Evolutionary conservation across 2,888 invertebrate species (phyloP), one percentile per base, ranked within the genome.

Genomic region (Polyommatus icarus): DNA sequence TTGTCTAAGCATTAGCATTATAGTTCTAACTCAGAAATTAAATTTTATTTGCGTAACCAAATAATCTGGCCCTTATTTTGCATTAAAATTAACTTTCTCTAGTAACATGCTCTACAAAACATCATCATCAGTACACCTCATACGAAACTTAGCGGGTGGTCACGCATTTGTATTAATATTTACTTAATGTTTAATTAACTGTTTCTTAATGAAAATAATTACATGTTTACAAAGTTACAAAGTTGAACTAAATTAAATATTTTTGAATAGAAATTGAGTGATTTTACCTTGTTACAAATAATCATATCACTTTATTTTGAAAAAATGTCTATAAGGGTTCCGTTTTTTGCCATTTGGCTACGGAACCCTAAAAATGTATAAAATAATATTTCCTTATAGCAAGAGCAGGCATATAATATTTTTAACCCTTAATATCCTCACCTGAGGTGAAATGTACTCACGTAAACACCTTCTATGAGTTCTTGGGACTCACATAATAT

Each of bases 191-290:
- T 24, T 46, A 40, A 72, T 46, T 72, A 72, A 24, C 46, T 72
- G 24, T 72, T 72, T 72, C 15, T 67, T 67, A 67, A 67, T 67
- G 67, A 29, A 29, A 67, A 67, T 67, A 67, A 67, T 29, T 29
- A 29, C 67, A 67, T 67, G 15, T 67, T 67, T 67, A 67, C 67
- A 15, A 50, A 50, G 15, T 50, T 15, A 15, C 40, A 10, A 24
- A 61, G 61, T 59, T 7, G n/a, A 59, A 59, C 57, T 3, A 61
- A 24, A 61, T 24, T 20, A 24, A 61, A 24, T 24, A 20, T 24
- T 61, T 8, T 1, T 24, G 20, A 61, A 0, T 20, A 24, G 8
- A 0, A 61, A 8, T 20, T 24, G 59, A 59, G 20, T 8, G 59
- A 20, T 20, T 59, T 59, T 59, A 6, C 59, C 6, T 57, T n/a